Percentiles rank a stretch among this genome's conserved stretches.
phyloP scores from a whole-genome alignment of 1,140 invertebrate genomes.

The Macrobrachium rosenbergii region DNA sequence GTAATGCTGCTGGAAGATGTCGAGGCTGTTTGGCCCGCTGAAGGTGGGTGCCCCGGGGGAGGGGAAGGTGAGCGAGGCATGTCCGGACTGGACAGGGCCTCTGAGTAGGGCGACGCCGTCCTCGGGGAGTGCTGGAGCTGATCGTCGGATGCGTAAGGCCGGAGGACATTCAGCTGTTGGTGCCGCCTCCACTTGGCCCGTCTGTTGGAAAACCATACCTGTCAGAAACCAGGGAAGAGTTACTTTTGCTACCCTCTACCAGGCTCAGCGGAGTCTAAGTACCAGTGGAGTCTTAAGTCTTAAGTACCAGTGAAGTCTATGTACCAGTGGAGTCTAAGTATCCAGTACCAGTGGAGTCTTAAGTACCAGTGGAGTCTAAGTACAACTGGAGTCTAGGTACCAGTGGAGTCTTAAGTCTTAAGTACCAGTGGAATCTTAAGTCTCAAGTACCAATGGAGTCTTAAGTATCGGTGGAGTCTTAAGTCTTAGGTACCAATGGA shows the following conservation, averaged over 20 bases:
- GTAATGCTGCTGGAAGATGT: conserved; percentile 56
- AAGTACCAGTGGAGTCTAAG: no score
- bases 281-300: no score
- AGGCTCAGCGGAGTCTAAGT: not conserved
- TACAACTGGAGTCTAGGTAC: no score
- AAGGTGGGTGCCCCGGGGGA: conserved; percentile 37
- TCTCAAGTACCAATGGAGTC: no score
- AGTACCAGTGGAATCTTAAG: no score
- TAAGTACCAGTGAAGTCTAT: no score
- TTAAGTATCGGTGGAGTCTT: no score
- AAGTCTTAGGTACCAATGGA: no score
- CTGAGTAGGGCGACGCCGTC: conserved; percentile 60
- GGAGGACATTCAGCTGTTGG: conserved; percentile 92
- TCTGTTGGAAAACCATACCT: conserved; percentile 99
- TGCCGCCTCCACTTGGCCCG: conserved; percentile 96
- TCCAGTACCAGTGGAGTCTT: no score
- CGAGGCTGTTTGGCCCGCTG: conserved; percentile 28
- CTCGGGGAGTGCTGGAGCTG: conserved; percentile 61
- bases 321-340: no score
- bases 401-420: no score
- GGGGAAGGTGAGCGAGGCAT: conserved; percentile 45
- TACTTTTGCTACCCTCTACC: conserved; percentile 40
- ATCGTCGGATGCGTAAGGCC: conserved; percentile 73
- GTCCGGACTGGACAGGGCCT: conserved; percentile 56
- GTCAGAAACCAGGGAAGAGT: conserved; percentile 68